Evolutionary conservation across 2,113 vertebrate genomes (phyloP), one percentile per base, ranked within the genome.

Genomic region (Neotragus pygmaeus): DNA sequence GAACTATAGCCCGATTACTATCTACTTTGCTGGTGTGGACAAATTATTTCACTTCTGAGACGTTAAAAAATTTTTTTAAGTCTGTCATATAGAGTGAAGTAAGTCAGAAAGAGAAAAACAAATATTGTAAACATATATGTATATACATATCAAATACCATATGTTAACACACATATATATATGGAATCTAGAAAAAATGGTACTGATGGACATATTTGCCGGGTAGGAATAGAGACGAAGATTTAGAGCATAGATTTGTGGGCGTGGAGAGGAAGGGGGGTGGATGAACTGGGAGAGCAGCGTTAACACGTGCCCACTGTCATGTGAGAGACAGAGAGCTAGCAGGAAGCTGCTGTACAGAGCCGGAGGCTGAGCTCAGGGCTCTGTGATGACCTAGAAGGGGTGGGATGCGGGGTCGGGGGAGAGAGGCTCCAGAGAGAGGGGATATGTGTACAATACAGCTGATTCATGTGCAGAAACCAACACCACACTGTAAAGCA

Each of bases 31-130:
- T 36, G 19, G 78, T 51, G 6, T 14, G 21, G 49, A 81, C 19
- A 81, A 81, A 53, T 80, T 53, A 36, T 25, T 81, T 81, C 49
- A 81, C 49, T 81, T 53, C 12, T 81, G 78, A 81, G 30, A 33
- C 0, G 0, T 25, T 81, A 25, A 53, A n/a, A 30, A 5, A 1
- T 1, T 14, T 80, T n/a, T n/a, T 81, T 14, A 70, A 39, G n/a
- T 39, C 66, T 70, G 66, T 70, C 66, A 70, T 39, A 70, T 39
- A 39, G n/a, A 70, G 10, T 39, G 19, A 70, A 70, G 66, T 70
- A 70, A 70, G 66, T 39, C 66, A 70, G n/a, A 70, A 70, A 70
- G n/a, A 23, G 66, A 70, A 70, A 70, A 70, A 70, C 66, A 70
- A 12, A 70, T 39, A 70, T 23, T 70, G n/a, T 36, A 70, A 70